Base-by-base conservation (phyloP, 1,140 invertebrate species). In the Drosophila insularis region DNA sequence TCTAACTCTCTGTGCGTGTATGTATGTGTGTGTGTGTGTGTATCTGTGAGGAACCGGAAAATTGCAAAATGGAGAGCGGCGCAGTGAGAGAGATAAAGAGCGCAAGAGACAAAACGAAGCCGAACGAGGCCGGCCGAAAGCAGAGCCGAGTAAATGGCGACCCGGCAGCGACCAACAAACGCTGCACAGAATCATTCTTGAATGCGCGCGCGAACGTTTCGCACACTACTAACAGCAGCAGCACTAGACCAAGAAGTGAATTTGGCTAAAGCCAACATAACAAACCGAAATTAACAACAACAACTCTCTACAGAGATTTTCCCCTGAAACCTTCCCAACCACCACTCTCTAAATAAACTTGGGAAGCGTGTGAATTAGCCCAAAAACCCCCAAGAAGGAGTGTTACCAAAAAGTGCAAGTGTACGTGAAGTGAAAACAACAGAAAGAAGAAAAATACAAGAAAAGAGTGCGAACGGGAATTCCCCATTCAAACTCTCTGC, bases 131-230 rank as follows among this genome's bases (percentile, higher is more conserved):
- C 69, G 62, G 68, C 69, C 63, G 70, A 85, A n/a, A 6, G 61
- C 27, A 17, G 46, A 61, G 61, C 60, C 66, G 63, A 85, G 14
- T 27, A 43, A 40, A 63, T 37, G 32, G 67, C 62, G 68, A 71
- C 78, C 82, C 82, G 79, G 82, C 78, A 68, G 72, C 63, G 60
- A 58, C 50, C 58, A 50, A 59, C 72, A 68, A 85, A 53, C 61
- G 71, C 66, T 43, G 60, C 79, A 77, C 77, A 91, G 90, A 91
- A 91, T 91, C 81, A 91, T 91, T 91, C 90, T 91, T 89, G 69
- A 91, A 91, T 79, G 68, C 90, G 90, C 90, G 90, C 90, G 90
- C 84, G 90, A 91, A 89, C 87, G 55, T 76, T 75, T 82, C 80
- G 84, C 87, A 90, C 64, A 85, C 65, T 69, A 74, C 77, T 46